These are phyloP conservation scores for Cantharis nigra DNA, from an alignment of 2,888 invertebrate genomes.

Conservation along the genomic window DNA sequence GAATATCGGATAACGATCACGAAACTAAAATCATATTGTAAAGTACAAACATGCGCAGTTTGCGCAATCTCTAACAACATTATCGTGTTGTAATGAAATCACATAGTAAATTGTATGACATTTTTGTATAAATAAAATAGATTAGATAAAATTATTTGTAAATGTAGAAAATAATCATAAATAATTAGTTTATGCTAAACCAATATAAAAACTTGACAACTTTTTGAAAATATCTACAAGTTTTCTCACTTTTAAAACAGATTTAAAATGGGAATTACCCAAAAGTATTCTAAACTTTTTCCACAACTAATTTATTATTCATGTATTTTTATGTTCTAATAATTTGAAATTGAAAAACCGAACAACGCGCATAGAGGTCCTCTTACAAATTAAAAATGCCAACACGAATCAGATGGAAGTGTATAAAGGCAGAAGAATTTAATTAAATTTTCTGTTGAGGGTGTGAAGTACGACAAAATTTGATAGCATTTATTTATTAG, in stretches of 20 bases:
- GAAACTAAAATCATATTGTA: no score
- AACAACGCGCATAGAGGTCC: conserved; percentile 20
- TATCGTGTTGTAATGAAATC: no score
- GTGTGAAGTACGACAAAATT: conserved; percentile 21
- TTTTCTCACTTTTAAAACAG: background rate
- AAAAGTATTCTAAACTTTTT: background rate
- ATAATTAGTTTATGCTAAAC: background rate
- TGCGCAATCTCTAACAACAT: no score
- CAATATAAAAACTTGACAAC: background rate
- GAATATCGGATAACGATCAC: no score
- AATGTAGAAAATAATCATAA: background rate
- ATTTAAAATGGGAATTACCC: background rate
- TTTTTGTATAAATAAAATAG: no score
- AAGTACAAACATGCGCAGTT: no score
- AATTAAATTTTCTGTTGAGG: conserved; percentile 31
- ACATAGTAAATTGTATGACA: no score
- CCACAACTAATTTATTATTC: background rate
- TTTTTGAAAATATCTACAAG: background rate
- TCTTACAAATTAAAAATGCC: conserved; percentile 38
- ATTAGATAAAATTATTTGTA: background rate
- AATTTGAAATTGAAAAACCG: conserved; percentile 22
- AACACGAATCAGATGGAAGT: conserved; percentile 34
- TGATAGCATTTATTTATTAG: conserved; percentile 20
- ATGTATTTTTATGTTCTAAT: conserved; percentile 6
- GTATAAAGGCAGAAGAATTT: conserved; percentile 32